Evolutionary conservation across 35 echinoderm and acorn worm genomes (phyloP).

Genomic region (Ophioderma brevispina): DNA sequence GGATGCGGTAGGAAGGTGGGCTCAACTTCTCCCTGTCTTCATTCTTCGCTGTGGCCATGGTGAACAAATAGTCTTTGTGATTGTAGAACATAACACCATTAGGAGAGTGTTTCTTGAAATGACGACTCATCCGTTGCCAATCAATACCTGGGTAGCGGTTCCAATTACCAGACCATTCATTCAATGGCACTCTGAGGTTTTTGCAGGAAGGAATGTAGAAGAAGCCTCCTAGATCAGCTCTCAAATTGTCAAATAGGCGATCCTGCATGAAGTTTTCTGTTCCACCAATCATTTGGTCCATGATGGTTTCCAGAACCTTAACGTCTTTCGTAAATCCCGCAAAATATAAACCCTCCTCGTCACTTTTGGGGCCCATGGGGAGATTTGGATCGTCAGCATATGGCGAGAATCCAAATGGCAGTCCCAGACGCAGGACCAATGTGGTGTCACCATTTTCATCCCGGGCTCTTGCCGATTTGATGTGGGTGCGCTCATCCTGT

Average conservation of each 20-base stretch:
- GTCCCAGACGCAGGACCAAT: neutral
- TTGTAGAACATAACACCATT: constrained; percentile 6
- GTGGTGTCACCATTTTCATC: constrained; percentile 9
- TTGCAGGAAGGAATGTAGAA: neutral
- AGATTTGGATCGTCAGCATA: neutral
- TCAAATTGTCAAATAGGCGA: neutral
- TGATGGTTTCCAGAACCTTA: neutral
- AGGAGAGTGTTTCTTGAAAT: neutral
- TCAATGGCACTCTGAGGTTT: neutral
- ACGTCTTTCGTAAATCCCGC: constrained; percentile 5
- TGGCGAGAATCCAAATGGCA: neutral
- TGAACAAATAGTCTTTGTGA: constrained; percentile 7
- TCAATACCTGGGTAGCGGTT: constrained; percentile 1
- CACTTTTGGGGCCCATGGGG: neutral
- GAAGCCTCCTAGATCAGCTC: constrained; percentile 3
- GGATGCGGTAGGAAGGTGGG: neutral
- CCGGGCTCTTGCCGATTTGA: neutral
- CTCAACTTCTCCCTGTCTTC: constrained; percentile 8
- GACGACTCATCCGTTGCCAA: constrained; percentile 3
- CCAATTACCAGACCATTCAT: neutral
- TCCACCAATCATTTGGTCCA: constrained; percentile 9
- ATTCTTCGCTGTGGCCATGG: neutral
- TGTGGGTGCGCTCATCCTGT: neutral
- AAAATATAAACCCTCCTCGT: constrained; percentile 1
- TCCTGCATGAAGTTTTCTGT: neutral